A percentile compares a stretch with the other conserved stretches of the same genome.
Evolutionary conservation across 2,888 invertebrate species (phyloP).

Genomic region (Nephrotoma flavescens): DNA sequence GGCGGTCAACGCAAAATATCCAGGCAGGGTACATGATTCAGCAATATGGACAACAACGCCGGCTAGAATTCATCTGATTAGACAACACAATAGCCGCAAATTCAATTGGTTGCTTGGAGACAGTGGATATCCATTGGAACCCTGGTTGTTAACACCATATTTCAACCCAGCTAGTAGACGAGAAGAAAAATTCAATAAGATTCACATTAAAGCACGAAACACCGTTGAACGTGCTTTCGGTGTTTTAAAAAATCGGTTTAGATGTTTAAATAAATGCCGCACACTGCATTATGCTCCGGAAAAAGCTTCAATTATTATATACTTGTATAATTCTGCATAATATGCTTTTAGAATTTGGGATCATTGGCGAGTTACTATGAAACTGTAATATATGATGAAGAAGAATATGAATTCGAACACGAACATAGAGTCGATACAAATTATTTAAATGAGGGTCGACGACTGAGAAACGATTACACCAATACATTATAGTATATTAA

Average conservation of each 20-base stretch:
- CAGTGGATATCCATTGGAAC: not conserved
- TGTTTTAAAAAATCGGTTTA: no score
- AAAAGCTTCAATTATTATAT: no score
- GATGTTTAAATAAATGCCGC: no score
- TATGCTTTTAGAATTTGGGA: conserved; percentile 8
- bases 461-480: no score
- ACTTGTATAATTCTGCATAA: conserved; percentile 1
- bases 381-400: no score
- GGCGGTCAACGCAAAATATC: conserved; percentile 8
- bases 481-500: no score
- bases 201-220: conserved; percentile 9
- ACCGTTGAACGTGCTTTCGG: no score
- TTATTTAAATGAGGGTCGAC: no score
- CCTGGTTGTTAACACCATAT: not conserved
- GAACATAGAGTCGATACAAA: no score
- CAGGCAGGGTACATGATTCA: conserved; percentile 4
- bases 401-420: no score
- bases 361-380: not conserved
- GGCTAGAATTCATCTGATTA: conserved; percentile 3
- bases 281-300: no score
- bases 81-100: not conserved
- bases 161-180: not conserved
- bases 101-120: conserved; percentile 8
- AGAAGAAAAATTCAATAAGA: conserved; percentile 6
- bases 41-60: not conserved